Percentiles rank a stretch among this genome's conserved stretches.
These are phyloP conservation scores for Crotalus viridis DNA, from an alignment of 2,113 vertebrate genomes.

Conservation along the genomic window DNA sequence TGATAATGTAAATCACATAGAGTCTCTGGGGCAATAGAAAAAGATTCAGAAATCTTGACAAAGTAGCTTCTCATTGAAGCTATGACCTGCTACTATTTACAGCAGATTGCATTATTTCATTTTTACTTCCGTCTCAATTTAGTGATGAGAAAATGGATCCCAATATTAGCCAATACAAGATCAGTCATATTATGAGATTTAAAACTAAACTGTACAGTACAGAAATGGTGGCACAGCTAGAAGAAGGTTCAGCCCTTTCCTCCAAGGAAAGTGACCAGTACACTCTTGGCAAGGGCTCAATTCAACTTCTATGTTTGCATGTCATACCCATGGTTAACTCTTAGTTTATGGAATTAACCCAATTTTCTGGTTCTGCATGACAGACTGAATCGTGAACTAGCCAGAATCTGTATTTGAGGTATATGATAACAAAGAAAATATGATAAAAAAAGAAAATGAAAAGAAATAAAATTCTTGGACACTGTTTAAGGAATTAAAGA, in stretches of 20 bases:
- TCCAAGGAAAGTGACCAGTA: not conserved
- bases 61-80: not conserved
- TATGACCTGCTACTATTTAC: not conserved
- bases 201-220: not conserved
- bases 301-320: not conserved
- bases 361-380: not conserved
- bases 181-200: not conserved
- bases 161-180: not conserved
- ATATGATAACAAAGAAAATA: not conserved
- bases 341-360: not conserved
- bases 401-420: not conserved
- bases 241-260: not conserved
- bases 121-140: not conserved
- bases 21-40: not conserved
- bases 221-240: not conserved
- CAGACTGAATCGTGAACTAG: not conserved
- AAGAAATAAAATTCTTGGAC: too few relatives aligned
- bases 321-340: not conserved
- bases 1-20: not conserved
- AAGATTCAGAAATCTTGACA: not conserved
- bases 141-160: not conserved
- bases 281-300: not conserved
- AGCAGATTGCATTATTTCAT: not conserved
- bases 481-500: too few relatives aligned
- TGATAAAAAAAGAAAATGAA: too few relatives aligned